These are phyloP conservation scores for Prionace glauca DNA, from an alignment of 2,797 vertebrate genomes.

Conservation along the genomic window DNA sequence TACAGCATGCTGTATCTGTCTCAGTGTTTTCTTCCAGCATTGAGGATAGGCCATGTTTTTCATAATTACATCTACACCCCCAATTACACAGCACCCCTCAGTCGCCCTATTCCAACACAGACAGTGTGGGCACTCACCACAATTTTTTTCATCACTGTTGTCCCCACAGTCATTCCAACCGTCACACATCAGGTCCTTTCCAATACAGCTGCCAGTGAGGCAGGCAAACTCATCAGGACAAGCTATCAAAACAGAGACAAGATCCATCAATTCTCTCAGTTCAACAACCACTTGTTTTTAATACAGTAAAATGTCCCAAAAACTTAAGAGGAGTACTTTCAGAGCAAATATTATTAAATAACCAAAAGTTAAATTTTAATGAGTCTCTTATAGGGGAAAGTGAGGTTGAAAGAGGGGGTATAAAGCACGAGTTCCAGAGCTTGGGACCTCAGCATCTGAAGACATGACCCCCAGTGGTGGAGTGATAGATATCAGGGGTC, in stretches of 20 bases:
- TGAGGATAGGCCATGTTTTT: not conserved
- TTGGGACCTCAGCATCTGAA: not conserved
- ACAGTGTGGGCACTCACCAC: slow-evolving; percentile 61
- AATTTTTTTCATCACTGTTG: slow-evolving; percentile 69
- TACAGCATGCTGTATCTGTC: not conserved
- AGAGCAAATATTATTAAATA: not conserved
- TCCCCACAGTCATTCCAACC: slow-evolving; percentile 91
- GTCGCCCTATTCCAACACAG: too few species aligned
- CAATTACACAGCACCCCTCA: not conserved
- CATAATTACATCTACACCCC: not conserved
- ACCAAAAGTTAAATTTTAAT: not conserved
- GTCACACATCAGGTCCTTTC: slow-evolving; percentile 60
- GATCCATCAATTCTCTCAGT: not conserved
- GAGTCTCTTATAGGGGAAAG: not conserved
- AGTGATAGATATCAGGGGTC: not conserved
- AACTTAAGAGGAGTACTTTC: not conserved
- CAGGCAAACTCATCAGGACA: slow-evolving; percentile 78
- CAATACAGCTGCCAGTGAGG: slow-evolving; percentile 66
- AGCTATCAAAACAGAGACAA: slow-evolving; percentile 54
- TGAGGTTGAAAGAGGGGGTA: too few species aligned
- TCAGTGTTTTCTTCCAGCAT: not conserved
- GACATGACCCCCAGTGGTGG: not conserved
- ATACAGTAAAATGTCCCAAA: not conserved
- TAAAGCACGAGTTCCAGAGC: too few species aligned
- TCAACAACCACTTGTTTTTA: not conserved